Percentiles rank a stretch among this genome's conserved stretches.
These are phyloP conservation scores for Archips xylosteana DNA, from an alignment of 2,888 invertebrate species.

Conservation along the genomic window DNA sequence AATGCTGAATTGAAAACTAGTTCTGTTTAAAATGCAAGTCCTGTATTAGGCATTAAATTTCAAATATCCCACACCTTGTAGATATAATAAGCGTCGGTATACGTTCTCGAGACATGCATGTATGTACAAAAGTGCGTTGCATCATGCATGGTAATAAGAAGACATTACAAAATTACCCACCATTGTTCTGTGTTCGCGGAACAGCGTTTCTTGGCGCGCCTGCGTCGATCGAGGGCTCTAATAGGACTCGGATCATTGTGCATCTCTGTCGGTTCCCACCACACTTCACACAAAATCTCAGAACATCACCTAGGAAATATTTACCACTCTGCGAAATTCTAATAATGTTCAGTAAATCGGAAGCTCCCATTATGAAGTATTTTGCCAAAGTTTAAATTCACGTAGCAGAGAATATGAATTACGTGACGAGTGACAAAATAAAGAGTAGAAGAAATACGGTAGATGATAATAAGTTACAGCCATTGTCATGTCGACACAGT, in stretches of 20 bases:
- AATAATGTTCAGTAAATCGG: conserved; percentile 44
- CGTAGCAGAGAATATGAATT: conserved; percentile 52
- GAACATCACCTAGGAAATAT: conserved; percentile 60
- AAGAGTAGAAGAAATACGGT: conserved; percentile 32
- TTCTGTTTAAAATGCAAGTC: conserved; percentile 40
- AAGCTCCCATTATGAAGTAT: conserved; percentile 17
- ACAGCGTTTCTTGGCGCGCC: conserved; percentile 67
- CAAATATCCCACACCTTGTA: conserved; percentile 62
- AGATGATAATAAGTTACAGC: conserved; percentile 2
- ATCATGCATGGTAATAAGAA: conserved; percentile 81
- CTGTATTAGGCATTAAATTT: conserved; percentile 53
- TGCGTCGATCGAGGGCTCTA: conserved; percentile 67
- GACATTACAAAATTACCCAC: conserved; percentile 82
- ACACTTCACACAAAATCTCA: conserved; percentile 56
- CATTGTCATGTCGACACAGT: conserved; percentile 24
- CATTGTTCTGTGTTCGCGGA: conserved; percentile 83
- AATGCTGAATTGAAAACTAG: conserved; percentile 30
- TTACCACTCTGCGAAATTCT: conserved; percentile 53
- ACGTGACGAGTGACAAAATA: conserved; percentile 44
- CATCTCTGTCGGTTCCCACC: conserved; percentile 72
- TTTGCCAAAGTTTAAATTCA: conserved; percentile 48
- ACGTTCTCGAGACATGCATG: conserved; percentile 55
- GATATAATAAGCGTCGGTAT: conserved; percentile 69
- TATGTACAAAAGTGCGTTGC: conserved; percentile 70
- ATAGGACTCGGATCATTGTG: conserved; percentile 73